Conservation (phyloP, 2,113 vertebrate genomes). For the Xenus cinereus region DNA sequence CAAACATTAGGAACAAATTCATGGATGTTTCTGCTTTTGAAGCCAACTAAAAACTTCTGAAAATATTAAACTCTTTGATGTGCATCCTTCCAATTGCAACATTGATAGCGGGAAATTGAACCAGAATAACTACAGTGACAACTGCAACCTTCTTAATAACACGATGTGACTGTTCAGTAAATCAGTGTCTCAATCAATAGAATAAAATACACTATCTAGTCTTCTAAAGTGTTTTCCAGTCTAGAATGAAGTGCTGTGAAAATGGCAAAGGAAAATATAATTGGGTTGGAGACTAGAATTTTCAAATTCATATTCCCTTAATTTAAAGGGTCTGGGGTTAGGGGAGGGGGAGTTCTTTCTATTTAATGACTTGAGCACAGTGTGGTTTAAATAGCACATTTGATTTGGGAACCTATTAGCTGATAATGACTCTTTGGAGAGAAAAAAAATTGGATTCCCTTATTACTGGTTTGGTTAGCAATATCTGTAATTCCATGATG, state of each 20-base stretch:
- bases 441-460: not conserved
- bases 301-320: not conserved
- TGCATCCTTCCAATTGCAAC: not conserved
- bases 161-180: not conserved
- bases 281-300: not conserved
- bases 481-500: not conserved
- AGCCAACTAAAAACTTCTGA: not conserved
- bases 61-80: not conserved
- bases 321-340: not conserved
- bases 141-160: not conserved
- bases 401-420: slow-evolving; percentile 7
- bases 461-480: slow-evolving; percentile 8
- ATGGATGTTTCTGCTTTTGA: not conserved
- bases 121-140: not conserved
- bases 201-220: not conserved
- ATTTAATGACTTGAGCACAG: slow-evolving; percentile 16
- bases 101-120: not conserved
- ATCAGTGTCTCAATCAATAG: not conserved
- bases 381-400: slow-evolving; percentile 6
- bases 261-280: not conserved
- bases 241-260: not conserved
- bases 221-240: not conserved
- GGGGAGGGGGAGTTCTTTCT: not conserved
- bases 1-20: not conserved
- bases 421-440: not conserved